These are phyloP conservation scores for Linepithema humile DNA, from an alignment of 1,140 invertebrate genomes.

Conservation along the genomic window DNA sequence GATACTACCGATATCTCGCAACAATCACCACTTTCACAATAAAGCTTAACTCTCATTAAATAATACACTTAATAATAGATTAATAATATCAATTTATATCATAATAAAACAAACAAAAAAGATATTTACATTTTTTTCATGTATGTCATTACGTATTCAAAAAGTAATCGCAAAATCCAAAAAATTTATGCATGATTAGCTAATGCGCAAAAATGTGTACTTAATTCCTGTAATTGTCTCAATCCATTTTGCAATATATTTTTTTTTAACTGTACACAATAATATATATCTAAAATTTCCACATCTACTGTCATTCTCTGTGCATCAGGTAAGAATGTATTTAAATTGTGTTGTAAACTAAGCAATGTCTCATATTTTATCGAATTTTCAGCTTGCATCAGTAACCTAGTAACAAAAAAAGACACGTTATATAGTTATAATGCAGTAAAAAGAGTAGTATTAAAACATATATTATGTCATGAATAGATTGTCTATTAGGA, in stretches of 20 bases:
- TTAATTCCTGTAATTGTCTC: slow-evolving; percentile 78
- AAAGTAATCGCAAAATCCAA: slow-evolving; percentile 11
- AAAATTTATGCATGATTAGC: slow-evolving; percentile 59
- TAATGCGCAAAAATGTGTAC: slow-evolving; percentile 74
- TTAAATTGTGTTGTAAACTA: slow-evolving; percentile 70
- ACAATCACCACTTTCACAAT: too few relatives aligned
- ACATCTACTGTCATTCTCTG: slow-evolving; percentile 34
- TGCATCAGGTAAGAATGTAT: slow-evolving; percentile 67
- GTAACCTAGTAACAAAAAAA: slow-evolving; percentile 51
- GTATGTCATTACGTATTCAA: too few relatives aligned
- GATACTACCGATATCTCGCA: background rate
- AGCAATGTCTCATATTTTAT: slow-evolving; percentile 67
- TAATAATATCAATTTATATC: too few relatives aligned
- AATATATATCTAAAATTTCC: slow-evolving; percentile 76
- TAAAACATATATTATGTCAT: background rate
- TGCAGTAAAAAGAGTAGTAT: too few relatives aligned
- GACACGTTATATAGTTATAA: too few relatives aligned
- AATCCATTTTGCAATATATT: slow-evolving; percentile 71
- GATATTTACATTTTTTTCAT: background rate
- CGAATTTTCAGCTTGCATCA: slow-evolving; percentile 65
- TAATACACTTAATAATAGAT: too few relatives aligned
- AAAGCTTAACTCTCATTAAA: too few relatives aligned
- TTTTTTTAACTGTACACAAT: slow-evolving; percentile 75
- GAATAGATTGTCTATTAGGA: background rate
- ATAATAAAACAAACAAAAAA: too few relatives aligned